These are phyloP conservation scores for Heliconius sara DNA, from an alignment of 2,888 invertebrate species.

Conservation along the genomic window DNA sequence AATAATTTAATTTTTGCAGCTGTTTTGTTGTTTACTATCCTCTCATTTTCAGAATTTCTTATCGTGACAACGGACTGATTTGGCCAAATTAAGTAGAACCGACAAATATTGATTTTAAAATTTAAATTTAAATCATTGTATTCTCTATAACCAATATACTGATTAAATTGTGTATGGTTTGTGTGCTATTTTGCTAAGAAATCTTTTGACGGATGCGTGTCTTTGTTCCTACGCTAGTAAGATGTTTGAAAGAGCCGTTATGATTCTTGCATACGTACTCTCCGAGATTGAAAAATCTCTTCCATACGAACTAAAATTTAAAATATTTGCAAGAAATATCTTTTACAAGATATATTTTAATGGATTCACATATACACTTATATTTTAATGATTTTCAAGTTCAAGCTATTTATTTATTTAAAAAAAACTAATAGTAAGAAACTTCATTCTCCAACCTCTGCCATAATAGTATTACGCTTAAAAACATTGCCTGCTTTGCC, in stretches of 20 bases:
- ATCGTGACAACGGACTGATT: too few relatives aligned
- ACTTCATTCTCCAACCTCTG: too few relatives aligned
- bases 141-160: neutral
- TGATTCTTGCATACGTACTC: constrained; percentile 33
- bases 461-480: too few relatives aligned
- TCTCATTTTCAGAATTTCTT: too few relatives aligned
- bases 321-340: neutral
- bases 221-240: constrained; percentile 37
- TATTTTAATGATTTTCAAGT: too few relatives aligned
- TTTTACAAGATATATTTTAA: neutral
- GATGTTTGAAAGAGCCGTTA: constrained; percentile 38
- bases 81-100: too few relatives aligned
- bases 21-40: too few relatives aligned
- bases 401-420: too few relatives aligned
- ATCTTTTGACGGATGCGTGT: constrained; percentile 39
- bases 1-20: too few relatives aligned
- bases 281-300: constrained; percentile 37
- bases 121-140: neutral
- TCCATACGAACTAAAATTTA: neutral
- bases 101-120: too few relatives aligned
- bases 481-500: too few relatives aligned
- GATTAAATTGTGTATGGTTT: neutral
- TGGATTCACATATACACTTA: neutral
- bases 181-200: constrained; percentile 20
- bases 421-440: too few relatives aligned